Percentiles rank a stretch among this genome's conserved stretches.
phyloP scores from a whole-genome alignment of 2,113 vertebrate species.

The Trogon surrucura region DNA sequence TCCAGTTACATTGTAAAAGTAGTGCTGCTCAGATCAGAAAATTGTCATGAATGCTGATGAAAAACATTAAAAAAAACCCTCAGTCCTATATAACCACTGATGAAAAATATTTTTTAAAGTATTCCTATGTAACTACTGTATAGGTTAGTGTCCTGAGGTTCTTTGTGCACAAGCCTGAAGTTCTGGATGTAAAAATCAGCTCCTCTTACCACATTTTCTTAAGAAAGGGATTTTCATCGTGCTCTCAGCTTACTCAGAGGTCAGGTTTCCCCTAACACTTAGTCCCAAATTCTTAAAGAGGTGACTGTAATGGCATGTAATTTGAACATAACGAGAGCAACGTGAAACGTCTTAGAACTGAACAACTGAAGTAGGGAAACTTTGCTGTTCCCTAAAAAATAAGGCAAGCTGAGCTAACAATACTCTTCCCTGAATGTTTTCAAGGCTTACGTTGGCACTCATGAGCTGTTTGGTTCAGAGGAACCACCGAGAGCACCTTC shows the following conservation, averaged over 20 bases:
- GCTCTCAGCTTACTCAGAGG: neutral
- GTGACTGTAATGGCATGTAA: neutral
- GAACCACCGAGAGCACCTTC: neutral
- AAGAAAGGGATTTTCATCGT: neutral
- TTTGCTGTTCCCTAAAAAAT: neutral
- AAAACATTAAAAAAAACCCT: neutral
- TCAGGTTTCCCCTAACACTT: constrained; percentile 38
- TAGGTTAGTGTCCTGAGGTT: accelerated
- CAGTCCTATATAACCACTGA: neutral
- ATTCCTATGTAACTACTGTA: neutral
- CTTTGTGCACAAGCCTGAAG: neutral
- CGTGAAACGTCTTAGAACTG: neutral
- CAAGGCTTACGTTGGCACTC: neutral
- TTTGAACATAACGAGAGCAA: constrained; percentile 30
- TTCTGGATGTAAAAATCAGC: neutral
- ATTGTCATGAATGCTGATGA: neutral
- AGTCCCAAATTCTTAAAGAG: constrained; percentile 16
- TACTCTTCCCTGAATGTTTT: neutral
- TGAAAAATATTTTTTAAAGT: neutral
- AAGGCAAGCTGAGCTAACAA: neutral
- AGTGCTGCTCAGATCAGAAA: neutral
- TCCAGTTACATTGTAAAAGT: neutral
- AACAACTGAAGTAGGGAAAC: neutral
- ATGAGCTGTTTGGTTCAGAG: neutral
- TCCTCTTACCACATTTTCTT: neutral